A percentile compares a stretch with the other conserved stretches of the same genome.
phyloP scores from a whole-genome alignment of 2,888 invertebrate genomes.

The Philonicus albiceps region DNA sequence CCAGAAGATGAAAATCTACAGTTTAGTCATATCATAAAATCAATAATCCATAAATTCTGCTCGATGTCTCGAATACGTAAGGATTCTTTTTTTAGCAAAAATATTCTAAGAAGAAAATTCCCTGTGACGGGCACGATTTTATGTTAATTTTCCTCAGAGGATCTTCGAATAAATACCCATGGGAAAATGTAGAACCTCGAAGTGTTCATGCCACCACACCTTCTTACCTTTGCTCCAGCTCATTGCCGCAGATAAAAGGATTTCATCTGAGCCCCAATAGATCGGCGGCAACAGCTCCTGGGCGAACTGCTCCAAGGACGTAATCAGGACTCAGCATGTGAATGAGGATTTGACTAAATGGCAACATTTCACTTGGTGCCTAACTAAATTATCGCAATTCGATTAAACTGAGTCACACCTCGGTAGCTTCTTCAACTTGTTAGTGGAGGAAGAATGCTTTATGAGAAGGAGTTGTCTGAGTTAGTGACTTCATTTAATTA shows the following conservation, averaged over 20 bases:
- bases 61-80: neutral
- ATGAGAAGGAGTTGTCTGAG: neutral
- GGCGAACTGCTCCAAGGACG: neutral
- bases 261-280: neutral
- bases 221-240: neutral
- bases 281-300: neutral
- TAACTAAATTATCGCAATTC: slow-evolving; percentile 25
- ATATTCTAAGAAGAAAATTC: neutral
- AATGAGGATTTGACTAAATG: neutral
- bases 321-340: neutral
- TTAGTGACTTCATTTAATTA: slow-evolving; percentile 10
- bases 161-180: neutral
- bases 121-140: slow-evolving; percentile 4
- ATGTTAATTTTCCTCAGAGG: neutral
- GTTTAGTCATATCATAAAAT: neutral
- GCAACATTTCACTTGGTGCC: neutral
- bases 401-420: slow-evolving; percentile 9
- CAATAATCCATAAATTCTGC: slow-evolving; percentile 22
- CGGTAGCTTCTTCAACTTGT: neutral
- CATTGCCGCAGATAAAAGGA: neutral
- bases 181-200: neutral
- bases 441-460: neutral
- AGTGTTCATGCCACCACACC: neutral
- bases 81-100: neutral
- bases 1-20: neutral